Base-by-base conservation (phyloP, 92 coral and sea anemone species). In the Muricea muricata region DNA sequence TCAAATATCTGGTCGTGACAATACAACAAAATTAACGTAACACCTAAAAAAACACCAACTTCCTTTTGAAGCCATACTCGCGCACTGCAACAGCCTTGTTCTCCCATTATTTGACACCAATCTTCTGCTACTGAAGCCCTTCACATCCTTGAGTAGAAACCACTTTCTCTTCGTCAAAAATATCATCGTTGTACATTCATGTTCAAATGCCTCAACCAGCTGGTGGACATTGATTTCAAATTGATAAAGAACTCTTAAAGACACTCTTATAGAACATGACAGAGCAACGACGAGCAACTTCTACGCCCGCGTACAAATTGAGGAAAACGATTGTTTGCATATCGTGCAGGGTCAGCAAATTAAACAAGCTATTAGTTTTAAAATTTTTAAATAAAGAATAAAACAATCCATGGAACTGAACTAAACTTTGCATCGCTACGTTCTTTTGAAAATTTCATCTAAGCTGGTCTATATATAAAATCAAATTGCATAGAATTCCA, bases 51-150 rank as follows among this genome's bases (percentile, higher is more conserved):
- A 66, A 67, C 31, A 42, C 42, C 78, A n/a, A 33, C n/a, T 35
- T 56, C 10, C 40, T 73, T 3, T 73, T 73, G 87, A 69, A 73
- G n/a, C 48, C 60, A 73, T 12, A 73, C 55, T 18, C 87, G 73
- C 29, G 82, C 73, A 0, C 69, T 84, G 13, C 87, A 84, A 42
- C 48, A 84, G 73, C 28, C 60, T 37, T 39, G 61, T 54, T 15
- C 21, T 84, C 3, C 87, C 73, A n/a, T n/a, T n/a, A n/a, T n/a
- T n/a, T n/a, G n/a, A 4, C 20, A 18, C 33, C 32, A 74, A 52
- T 50, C 81, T 6, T 75, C 81, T 9, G 81, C 82, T 8, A 30
- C 81, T 0, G 31, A 84, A 73, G 87, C 81, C 24, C 73, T 84
- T n/a, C 69, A 84, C 0, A 23, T 33, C 11, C 63, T 84, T 25